Base-by-base conservation (phyloP, 2,888 invertebrate genomes). In the Pollenia griseotomentosa region DNA sequence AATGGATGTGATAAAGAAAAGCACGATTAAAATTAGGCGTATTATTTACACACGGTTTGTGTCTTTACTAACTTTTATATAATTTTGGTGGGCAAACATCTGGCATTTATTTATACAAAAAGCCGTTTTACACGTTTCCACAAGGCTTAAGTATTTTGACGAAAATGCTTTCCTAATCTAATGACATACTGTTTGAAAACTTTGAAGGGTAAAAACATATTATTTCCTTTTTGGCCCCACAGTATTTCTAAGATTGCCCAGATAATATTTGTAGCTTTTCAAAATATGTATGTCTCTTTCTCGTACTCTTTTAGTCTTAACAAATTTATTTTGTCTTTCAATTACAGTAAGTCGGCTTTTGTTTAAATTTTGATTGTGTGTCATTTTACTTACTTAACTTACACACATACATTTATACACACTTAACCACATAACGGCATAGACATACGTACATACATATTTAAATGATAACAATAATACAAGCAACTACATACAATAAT, bases 381-480 rank as follows among this genome's bases (percentile, higher is more conserved):
- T 74, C 51, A 42, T 10, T 0, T 3, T 10, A 40, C 12, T 19
- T 16, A 53, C 77, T 9, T 14, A 23, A 7, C 6, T 42, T 9
- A 51, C 40, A 77, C n/a, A 44, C n/a, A 55, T 4, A 65, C 53
- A 53, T n/a, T 7, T 9, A 57, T 8, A 11, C n/a, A n/a, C 8
- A 55, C 6, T 44, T 65, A 53, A 61, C 42, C 80, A 63, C 61
- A 61, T 16, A 23, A 9, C 16, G 16, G 2, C 7, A 40, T 5
- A 55, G 0, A 51, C 40, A 44, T 16, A 70, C 48, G 44, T 48
- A n/a, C 4, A 44, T 2, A 63, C 46, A 44, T 86, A 74, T 86
- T 83, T 71, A 71, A 80, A 86, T 83, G 51, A 83, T 75, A 82
- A 70, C 40, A 74, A 81, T 57, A 73, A 74, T 65, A 82, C 73